Conservation (phyloP, 2,113 vertebrate species). For the Ptilonorhynchus violaceus region DNA sequence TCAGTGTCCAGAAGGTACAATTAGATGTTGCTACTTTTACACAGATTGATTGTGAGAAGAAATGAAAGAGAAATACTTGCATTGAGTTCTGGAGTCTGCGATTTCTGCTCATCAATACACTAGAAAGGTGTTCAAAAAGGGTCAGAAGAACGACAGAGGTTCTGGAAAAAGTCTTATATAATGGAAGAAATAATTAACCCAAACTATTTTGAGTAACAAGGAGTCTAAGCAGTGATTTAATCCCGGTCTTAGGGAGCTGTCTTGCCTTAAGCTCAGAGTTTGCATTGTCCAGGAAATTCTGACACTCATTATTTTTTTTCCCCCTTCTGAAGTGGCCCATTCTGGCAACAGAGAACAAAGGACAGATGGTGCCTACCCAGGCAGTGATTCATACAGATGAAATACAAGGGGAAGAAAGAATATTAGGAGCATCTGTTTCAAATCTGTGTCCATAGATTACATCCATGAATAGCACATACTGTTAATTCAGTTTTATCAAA, state of each 20-base stretch:
- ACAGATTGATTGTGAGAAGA: not conserved
- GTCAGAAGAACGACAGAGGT: not conserved
- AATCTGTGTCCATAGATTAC: not conserved
- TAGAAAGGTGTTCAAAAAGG: not conserved
- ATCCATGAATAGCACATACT: not conserved
- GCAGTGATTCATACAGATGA: slow-evolving; percentile 35
- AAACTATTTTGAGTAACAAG: not conserved
- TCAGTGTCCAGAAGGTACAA: not conserved
- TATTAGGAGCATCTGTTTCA: slow-evolving; percentile 46
- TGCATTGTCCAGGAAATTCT: slow-evolving; percentile 1
- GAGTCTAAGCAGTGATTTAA: not conserved
- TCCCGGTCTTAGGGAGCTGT: not conserved
- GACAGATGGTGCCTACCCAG: slow-evolving; percentile 51
- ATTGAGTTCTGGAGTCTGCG: not conserved
- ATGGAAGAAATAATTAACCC: not conserved
- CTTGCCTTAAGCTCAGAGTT: not conserved
- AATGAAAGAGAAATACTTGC: not conserved
- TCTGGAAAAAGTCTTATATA: not conserved
- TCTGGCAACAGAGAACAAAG: slow-evolving; percentile 50
- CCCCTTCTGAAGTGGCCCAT: not conserved
- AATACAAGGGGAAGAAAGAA: slow-evolving; percentile 1
- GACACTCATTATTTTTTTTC: not conserved
- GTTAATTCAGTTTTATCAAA: not conserved
- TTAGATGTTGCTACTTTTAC: not conserved
- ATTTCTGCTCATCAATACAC: not conserved